Base-by-base conservation (phyloP, 1,140 invertebrate species). In the Tribolium castaneum region DNA sequence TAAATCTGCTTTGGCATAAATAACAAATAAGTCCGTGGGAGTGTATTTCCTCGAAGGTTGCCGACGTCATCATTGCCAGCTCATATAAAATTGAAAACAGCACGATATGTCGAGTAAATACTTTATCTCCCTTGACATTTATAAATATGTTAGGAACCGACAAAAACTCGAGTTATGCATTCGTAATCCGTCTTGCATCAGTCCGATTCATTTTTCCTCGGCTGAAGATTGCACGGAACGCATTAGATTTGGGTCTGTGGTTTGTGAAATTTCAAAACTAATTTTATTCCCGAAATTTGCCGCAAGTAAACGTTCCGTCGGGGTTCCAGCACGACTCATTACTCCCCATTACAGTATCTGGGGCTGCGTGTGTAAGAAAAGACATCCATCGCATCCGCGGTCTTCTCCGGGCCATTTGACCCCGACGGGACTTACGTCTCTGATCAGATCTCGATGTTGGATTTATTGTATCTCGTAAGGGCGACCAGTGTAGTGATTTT, bases 401-500 rank as follows among this genome's bases (percentile, higher is more conserved):
- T 56, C 62, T 77, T 50, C 35, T 49, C 34, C 66, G 70, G 39
- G n/a, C 22, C 62, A 77, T 77, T 77, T 56, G 49, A 52, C 51
- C 66, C 19, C 9, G 9, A 12, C 13, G 19, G 34, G 50, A 77
- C 76, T 50, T 77, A 70, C 66, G 66, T 72, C 52, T 54, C n/a
- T 77, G 76, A 77, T 78, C 70, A 74, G 35, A 78, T 49, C 74
- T 56, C 74, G 62, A 79, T 79, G 54, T 70, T 16, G 51, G 76
- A 79, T 79, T 79, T 79, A 79, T 79, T 79, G 78, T 76, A 79
- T 79, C 78, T 79, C 78, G 78, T 79, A 79, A 79, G 66, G 56
- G 49, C 75, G 79, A 80, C 79, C 79, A 78, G 79, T 80, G 79
- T 80, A 80, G 79, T 80, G 79, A 80, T 80, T 80, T 80, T 80